phyloP scores from a whole-genome alignment of 2,888 invertebrate genomes.

The Rhodophaea formosa region DNA sequence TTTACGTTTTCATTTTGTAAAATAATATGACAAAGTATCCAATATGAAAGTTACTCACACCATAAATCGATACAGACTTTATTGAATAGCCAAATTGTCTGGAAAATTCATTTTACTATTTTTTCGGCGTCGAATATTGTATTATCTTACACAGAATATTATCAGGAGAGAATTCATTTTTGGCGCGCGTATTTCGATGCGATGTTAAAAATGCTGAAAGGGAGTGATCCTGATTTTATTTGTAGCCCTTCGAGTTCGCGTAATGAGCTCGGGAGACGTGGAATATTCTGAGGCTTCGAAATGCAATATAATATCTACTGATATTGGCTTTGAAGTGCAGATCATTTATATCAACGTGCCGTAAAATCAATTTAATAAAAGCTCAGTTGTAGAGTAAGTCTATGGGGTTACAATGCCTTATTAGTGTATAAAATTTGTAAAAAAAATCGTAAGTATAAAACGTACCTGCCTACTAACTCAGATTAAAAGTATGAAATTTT shows the following conservation, averaged over 20 bases:
- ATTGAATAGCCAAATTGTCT: not conserved
- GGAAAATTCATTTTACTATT: slow-evolving; percentile 8
- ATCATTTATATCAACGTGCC: too few species aligned
- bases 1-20: too few species aligned
- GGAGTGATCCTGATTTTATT: slow-evolving; percentile 18
- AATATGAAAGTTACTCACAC: not conserved
- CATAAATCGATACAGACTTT: not conserved
- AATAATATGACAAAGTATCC: too few species aligned
- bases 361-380: too few species aligned
- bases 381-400: too few species aligned
- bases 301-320: not conserved
- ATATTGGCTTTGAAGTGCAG: not conserved
- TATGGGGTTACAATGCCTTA: too few species aligned
- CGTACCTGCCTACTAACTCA: too few species aligned
- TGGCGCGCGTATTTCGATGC: slow-evolving; percentile 16
- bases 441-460: too few species aligned
- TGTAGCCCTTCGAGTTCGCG: slow-evolving; percentile 7
- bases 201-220: slow-evolving; percentile 20
- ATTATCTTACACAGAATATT: slow-evolving; percentile 13
- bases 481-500: too few species aligned
- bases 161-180: slow-evolving; percentile 18
- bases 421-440: too few species aligned
- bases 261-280: not conserved
- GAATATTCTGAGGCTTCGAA: not conserved
- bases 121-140: slow-evolving; percentile 10